Evolutionary conservation across 1,140 invertebrate species (phyloP), one percentile per base, ranked within the genome.

Genomic region (Pseudomyrmex cubaensis): DNA sequence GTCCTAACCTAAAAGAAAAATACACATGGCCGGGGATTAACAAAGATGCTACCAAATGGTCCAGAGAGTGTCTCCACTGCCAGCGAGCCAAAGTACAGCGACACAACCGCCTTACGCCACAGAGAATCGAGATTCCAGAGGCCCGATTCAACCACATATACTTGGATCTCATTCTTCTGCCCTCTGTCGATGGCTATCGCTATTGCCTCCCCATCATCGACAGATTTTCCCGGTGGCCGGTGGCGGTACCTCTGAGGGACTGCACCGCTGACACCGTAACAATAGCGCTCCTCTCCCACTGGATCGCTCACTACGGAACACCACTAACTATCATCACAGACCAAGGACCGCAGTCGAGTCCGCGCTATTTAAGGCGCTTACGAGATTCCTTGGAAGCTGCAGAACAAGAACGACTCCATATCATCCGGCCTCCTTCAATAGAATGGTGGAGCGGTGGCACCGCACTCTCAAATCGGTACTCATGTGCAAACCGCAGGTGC

Each of bases 221-320:
- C 64, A 54, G 90, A 44, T 90, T 86, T 44, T 78, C 90, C 0
- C 56, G 89, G 13, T 94, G 91, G 92, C 86, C n/a, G n/a, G n/a
- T n/a, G n/a, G n/a, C 90, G 1, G 64, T 84, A 2, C 70, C 73
- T 8, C 22, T 90, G 35, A 46, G 59, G 50, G 66, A 94, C 75
- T 90, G 73, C 62, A 84, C 89, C 9, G 90, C 93, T 22, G 90
- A 93, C 56, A 91, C 92, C 9, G 88, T 93, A 15, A 90, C 90
- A 0, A 48, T 63, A 9, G 85, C 88, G 0, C 84, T 95, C 20
- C 44, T 50, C n/a, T 0, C 72, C 1, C 7, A 57, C 1, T 94
- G 90, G 90, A 86, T 94, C 25, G 17, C 77, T 8, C 83, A 89
- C 10, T 95, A 86, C 75, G 93, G 93, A 5, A 62, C 82, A 9